Evolutionary conservation across 2,888 invertebrate genomes (phyloP), one percentile per base, ranked within the genome.

Genomic region (Pantelozetes paolii): DNA sequence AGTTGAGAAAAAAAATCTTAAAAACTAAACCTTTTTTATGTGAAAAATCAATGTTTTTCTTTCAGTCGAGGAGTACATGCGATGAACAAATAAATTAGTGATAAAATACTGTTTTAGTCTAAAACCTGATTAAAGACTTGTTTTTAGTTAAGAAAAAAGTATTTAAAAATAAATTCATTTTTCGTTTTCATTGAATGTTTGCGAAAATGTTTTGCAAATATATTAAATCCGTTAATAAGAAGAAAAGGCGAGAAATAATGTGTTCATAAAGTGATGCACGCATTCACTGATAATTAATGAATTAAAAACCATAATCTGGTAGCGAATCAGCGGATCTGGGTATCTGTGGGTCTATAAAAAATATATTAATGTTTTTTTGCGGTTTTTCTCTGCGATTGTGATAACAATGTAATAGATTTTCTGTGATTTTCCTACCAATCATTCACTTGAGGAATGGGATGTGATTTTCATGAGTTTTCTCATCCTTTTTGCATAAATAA

Each of bases 401-500:
- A 36, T 67, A 67, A 67, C 67, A 67, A 67, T n/a, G 42, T 67
- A 62, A 62, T 32, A 62, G 32, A 32, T 32, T 62, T 23, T 57
- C 13, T 28, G 6, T 8, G 6, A 32, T 36, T 64, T 42, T 9
- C 42, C 67, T 42, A 5, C 13, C 20, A 67, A 20, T 67, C 20
- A 67, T 42, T 67, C 67, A 23, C 23, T 26, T n/a, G 32, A 64
- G 23, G 26, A 67, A 67, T 67, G 67, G 67, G 67, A 67, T 67
- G 67, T 67, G 64, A 32, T 20, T 36, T 64, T 67, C 67, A 67
- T 67, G 67, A 67, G 23, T 32, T 67, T 36, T 18, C 2, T 42
- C 42, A n/a, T 23, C 42, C 23, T 42, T 40, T 23, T 18, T 42
- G 42, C 36, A 67, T 67, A 42, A 42, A 64, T 64, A 11, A 64